These are phyloP conservation scores for Nemurella pictetii DNA, from an alignment of 2,888 invertebrate species.

Conservation along the genomic window DNA sequence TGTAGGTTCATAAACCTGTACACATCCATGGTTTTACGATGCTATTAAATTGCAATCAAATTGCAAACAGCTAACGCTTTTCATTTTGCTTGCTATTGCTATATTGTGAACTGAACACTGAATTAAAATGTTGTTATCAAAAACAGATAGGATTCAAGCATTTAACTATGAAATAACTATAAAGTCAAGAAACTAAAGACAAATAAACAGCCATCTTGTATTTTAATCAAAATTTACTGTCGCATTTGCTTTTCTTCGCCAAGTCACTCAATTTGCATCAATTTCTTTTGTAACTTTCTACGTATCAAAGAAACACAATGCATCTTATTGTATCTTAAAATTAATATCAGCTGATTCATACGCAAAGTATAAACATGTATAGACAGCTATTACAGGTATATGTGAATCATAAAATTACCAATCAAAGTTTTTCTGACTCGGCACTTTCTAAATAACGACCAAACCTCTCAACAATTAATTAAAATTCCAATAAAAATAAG, in stretches of 20 bases:
- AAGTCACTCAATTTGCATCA: neutral
- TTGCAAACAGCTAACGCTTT: no score
- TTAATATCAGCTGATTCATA: neutral
- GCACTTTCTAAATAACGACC: neutral
- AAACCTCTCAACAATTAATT: neutral
- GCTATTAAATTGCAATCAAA: no score
- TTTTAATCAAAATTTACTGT: neutral
- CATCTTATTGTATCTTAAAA: neutral
- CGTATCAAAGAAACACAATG: neutral
- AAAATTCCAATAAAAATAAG: neutral
- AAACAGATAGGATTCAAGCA: no score
- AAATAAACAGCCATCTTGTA: no score
- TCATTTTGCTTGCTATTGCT: no score
- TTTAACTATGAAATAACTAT: no score
- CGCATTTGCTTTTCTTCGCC: neutral
- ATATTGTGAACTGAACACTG: no score
- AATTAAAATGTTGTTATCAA: no score
- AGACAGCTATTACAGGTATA: neutral
- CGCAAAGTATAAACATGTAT: neutral
- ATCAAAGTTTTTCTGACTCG: neutral
- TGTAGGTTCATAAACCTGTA: no score
- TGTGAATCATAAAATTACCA: neutral
- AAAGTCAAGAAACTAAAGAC: no score
- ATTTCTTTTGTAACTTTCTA: neutral
- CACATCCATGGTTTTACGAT: no score